Base-by-base conservation (phyloP, 2,888 invertebrate species). In the Trilocha varians region DNA sequence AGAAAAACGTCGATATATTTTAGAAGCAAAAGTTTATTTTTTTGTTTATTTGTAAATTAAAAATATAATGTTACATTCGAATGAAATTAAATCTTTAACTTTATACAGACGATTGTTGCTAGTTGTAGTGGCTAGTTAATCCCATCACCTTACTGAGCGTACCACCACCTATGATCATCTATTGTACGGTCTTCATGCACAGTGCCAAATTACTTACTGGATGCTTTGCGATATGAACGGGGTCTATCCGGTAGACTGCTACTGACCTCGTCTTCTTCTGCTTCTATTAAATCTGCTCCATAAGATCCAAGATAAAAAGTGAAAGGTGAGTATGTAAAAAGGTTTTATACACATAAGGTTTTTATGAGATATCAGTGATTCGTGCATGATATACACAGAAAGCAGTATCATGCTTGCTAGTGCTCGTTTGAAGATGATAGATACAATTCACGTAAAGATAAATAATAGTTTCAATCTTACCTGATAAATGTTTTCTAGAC, bases 231-330 rank as follows among this genome's bases (percentile, higher is more conserved):
- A 62, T 82, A 76, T 46, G 80, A 69, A 49, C 82, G 71, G 40
- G 67, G 76, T 63, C 76, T 73, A 53, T 78, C 80, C 48, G 83
- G 80, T 55, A 79, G 70, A 68, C 73, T 82, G 74, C 76, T 78
- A 63, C 72, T 70, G 42, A 82, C 82, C 53, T 79, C 83, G 80
- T 87, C 87, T 62, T 88, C 88, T 55, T 88, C 88, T 48, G 78
- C 87, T 72, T 88, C 88, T 62, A 87, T 76, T 60, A 88, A 83
- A 72, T 88, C 88, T 88, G 80, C 65, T 62, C 66, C 68, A 55
- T 52, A 62, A 57, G 53, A 53, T 58, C 42, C 47, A 57, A 56
- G 38, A 34, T 25, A 11, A 25, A 25, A 25, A 25, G 25, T 9
- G 25, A 25, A 9, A 25, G 6, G 25, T 36, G 48, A 49, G 14